phyloP scores from a whole-genome alignment of 1,140 invertebrate genomes.

The Drosophila jambulina region DNA sequence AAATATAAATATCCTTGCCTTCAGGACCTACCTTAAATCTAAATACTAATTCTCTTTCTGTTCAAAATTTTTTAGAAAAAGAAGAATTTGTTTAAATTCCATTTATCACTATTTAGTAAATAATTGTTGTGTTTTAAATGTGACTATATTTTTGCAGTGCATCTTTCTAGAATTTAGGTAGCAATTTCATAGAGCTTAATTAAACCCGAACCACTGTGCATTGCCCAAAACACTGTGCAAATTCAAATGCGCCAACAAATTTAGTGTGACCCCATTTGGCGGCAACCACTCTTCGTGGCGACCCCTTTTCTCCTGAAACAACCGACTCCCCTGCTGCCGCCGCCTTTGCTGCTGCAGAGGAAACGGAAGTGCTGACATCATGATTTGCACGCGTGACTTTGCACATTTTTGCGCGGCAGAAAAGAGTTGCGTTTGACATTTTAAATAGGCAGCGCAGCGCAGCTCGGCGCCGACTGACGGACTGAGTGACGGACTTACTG shows the following conservation, averaged over 20 bases:
- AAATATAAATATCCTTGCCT: neutral
- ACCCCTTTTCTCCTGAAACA: neutral
- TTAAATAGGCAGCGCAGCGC: slow-evolving; percentile 48
- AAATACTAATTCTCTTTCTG: neutral
- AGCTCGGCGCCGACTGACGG: slow-evolving; percentile 4
- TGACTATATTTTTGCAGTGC: neutral
- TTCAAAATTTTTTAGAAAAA: neutral
- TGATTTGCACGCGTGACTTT: slow-evolving; percentile 83
- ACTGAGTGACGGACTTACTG: slow-evolving; percentile 19
- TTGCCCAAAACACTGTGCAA: slow-evolving; percentile 34
- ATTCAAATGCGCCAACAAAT: slow-evolving; percentile 63
- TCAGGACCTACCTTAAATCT: neutral
- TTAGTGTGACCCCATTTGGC: slow-evolving; percentile 73
- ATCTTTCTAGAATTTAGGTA: neutral
- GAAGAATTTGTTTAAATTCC: neutral
- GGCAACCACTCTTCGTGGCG: slow-evolving; percentile 6
- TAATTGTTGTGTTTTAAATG: neutral
- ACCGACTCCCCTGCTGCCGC: neutral
- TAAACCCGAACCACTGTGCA: slow-evolving; percentile 1
- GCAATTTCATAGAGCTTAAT: neutral
- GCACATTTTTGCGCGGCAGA: slow-evolving; percentile 56
- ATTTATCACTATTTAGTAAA: neutral
- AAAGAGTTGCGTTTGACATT: slow-evolving; percentile 65
- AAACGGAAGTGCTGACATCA: slow-evolving; percentile 83
- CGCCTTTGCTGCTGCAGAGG: slow-evolving; percentile 46